Conservation (phyloP, 1,140 invertebrate genomes). For the Cydia strobilella region DNA sequence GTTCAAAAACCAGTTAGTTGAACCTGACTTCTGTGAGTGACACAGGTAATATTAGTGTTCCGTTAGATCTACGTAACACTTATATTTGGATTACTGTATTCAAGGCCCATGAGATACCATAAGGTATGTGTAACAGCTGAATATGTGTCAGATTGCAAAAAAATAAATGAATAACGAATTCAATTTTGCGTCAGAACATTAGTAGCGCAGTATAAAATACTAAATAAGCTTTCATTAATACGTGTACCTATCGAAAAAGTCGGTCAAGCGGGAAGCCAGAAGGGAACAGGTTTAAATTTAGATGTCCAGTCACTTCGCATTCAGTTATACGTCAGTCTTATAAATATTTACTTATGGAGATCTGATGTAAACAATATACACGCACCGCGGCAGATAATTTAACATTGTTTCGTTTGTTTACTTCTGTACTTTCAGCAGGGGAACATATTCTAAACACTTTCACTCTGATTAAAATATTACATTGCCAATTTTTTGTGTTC, state of each 20-base stretch:
- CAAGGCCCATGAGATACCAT: no score
- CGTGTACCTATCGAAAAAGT: not conserved
- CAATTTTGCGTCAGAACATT: not conserved
- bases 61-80: no score
- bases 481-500: no score
- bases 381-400: not conserved
- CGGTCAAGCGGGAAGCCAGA: constrained; percentile 9
- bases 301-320: constrained; percentile 6
- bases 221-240: constrained; percentile 14
- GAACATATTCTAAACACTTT: not conserved
- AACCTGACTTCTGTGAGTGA: not conserved
- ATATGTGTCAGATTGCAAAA: no score
- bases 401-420: constrained; percentile 1
- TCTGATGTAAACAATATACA: constrained; percentile 1
- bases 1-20: not conserved
- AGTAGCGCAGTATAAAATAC: not conserved
- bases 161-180: not conserved
- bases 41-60: no score
- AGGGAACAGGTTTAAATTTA: constrained; percentile 16
- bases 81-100: no score
- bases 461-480: not conserved
- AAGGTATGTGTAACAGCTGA: no score
- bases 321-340: constrained; percentile 7
- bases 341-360: constrained; percentile 19
- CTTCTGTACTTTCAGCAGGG: not conserved